Percentiles rank a stretch among this genome's conserved stretches.
These are phyloP conservation scores for Micrasema longulum DNA, from an alignment of 1,140 invertebrate species.

Conservation along the genomic window DNA sequence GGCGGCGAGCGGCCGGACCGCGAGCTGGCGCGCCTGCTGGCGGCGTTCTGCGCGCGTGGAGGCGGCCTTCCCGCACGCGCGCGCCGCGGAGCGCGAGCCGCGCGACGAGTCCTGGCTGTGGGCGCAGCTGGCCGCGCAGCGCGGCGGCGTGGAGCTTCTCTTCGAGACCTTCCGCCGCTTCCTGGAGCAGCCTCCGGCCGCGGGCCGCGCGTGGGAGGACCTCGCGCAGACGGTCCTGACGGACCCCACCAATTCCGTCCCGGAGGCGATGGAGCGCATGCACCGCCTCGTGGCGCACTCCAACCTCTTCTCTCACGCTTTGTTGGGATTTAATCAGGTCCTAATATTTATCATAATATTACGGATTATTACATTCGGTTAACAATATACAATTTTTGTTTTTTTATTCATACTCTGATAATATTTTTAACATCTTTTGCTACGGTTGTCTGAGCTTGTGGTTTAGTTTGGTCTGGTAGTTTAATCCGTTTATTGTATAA, in stretches of 20 bases:
- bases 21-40: slow-evolving; percentile 69
- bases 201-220: slow-evolving; percentile 70
- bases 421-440: no score
- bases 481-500: no score
- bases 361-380: no score
- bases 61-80: slow-evolving; percentile 56
- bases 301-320: slow-evolving; percentile 71
- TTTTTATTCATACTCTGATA: no score
- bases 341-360: no score
- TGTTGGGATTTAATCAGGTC: slow-evolving; percentile 68
- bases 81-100: slow-evolving; percentile 59
- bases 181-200: slow-evolving; percentile 66
- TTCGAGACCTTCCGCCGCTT: slow-evolving; percentile 73
- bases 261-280: slow-evolving; percentile 65
- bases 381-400: no score
- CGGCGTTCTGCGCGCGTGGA: slow-evolving; percentile 67
- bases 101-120: slow-evolving; percentile 70
- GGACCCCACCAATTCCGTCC: slow-evolving; percentile 68
- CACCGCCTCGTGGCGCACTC: slow-evolving; percentile 69
- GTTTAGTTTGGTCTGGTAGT: no score
- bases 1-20: slow-evolving; percentile 62
- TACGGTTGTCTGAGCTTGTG: no score
- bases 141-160: slow-evolving; percentile 69
- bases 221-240: slow-evolving; percentile 72
- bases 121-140: slow-evolving; percentile 66